A percentile compares a stretch with the other conserved stretches of the same genome.
Evolutionary conservation across 1,140 invertebrate genomes (phyloP).

Genomic region (Zaprionus ghesquierei): DNA sequence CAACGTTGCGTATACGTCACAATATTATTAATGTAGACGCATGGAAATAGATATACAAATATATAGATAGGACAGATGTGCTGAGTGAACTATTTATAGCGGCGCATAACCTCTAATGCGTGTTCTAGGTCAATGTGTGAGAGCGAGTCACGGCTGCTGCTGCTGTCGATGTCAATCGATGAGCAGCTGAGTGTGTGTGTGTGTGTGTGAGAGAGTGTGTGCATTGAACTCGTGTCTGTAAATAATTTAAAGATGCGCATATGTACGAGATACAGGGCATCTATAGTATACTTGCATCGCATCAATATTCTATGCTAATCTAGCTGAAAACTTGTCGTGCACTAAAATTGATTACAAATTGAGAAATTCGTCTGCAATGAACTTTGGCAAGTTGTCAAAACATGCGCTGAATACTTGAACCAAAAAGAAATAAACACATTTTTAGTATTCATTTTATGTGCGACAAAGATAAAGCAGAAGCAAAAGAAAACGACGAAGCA

Average conservation of each 20-base stretch:
- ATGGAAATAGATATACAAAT: slow-evolving; percentile 27
- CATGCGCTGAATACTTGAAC: slow-evolving; percentile 17
- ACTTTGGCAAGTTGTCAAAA: slow-evolving; percentile 69
- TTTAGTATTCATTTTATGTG: slow-evolving; percentile 44
- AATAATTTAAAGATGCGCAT: background rate
- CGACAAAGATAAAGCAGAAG: slow-evolving; percentile 14
- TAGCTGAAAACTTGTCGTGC: background rate
- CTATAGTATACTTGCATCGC: background rate
- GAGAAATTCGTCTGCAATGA: slow-evolving; percentile 46
- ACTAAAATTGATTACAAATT: slow-evolving; percentile 4
- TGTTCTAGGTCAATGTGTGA: slow-evolving; percentile 72
- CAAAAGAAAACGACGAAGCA: slow-evolving; percentile 23
- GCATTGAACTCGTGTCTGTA: slow-evolving; percentile 12
- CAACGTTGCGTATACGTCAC: slow-evolving; percentile 49
- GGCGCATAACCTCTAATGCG: slow-evolving; percentile 63
- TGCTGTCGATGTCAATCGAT: slow-evolving; percentile 53
- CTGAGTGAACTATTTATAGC: slow-evolving; percentile 56
- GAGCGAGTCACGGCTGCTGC: slow-evolving; percentile 55
- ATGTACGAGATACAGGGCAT: background rate
- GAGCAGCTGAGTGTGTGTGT: background rate
- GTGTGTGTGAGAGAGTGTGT: background rate
- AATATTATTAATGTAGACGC: slow-evolving; percentile 19
- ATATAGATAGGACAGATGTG: slow-evolving; percentile 26
- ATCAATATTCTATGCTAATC: slow-evolving; percentile 1
- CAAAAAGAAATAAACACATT: slow-evolving; percentile 18